Evolutionary conservation across 1,140 invertebrate genomes (phyloP).

Genomic region (Phenacoccus solenopsis): DNA sequence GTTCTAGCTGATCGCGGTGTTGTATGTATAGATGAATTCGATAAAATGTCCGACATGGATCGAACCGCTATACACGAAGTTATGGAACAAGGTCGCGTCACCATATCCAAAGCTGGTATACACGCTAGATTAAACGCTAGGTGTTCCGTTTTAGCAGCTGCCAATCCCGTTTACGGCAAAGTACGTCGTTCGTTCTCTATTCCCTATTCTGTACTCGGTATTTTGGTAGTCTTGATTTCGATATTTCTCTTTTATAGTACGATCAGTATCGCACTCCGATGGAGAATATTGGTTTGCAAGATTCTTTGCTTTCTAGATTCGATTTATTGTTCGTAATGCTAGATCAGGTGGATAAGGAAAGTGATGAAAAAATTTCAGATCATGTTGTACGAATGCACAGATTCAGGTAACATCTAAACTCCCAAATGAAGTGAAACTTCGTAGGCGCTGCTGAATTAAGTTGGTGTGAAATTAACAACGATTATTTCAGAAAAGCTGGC

Average conservation of each 20-base stretch:
- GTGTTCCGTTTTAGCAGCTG: slow-evolving; percentile 94
- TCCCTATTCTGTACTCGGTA: background rate
- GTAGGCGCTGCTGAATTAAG: too few species aligned
- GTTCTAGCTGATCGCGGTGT: slow-evolving; percentile 96
- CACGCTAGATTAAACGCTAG: slow-evolving; percentile 95
- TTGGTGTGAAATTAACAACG: too few species aligned
- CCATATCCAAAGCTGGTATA: slow-evolving; percentile 97
- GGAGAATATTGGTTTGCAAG: slow-evolving; percentile 98
- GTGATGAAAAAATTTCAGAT: slow-evolving; percentile 84
- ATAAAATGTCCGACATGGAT: slow-evolving; percentile 99
- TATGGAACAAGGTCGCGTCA: slow-evolving; percentile 90
- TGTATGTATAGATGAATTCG: slow-evolving; percentile 99
- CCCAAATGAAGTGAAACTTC: too few species aligned
- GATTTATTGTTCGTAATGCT: slow-evolving; percentile 96
- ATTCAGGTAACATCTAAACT: too few species aligned
- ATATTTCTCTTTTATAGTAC: slow-evolving; percentile 51
- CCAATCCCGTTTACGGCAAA: slow-evolving; percentile 98
- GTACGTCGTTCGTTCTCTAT: slow-evolving; percentile 50
- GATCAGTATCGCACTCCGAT: slow-evolving; percentile 98
- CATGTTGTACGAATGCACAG: slow-evolving; percentile 96
- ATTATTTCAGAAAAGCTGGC: slow-evolving; percentile 49
- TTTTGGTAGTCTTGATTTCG: background rate
- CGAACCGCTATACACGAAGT: slow-evolving; percentile 98
- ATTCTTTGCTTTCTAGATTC: slow-evolving; percentile 96
- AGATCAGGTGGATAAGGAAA: slow-evolving; percentile 80